Conservation (phyloP, 1,140 invertebrate genomes). For the Drosophila pseudoobscura region DNA sequence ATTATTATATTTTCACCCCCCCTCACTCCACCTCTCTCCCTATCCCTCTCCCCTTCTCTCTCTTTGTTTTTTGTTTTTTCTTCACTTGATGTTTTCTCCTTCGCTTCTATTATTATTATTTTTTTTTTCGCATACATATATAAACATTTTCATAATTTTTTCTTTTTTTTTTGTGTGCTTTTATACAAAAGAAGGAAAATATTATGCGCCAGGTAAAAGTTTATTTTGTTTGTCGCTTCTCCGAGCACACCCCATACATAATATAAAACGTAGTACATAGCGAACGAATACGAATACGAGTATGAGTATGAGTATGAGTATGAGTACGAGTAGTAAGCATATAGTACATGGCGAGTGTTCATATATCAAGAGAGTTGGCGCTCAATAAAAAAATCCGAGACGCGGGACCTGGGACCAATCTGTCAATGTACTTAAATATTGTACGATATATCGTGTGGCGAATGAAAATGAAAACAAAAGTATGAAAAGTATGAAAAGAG, state of each 20-base stretch:
- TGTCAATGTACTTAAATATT: conserved; percentile 40
- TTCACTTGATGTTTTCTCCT: no score
- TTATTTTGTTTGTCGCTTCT: conserved; percentile 34
- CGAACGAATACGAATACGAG: no score
- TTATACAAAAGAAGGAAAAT: conserved; percentile 29
- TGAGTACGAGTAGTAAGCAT: not conserved
- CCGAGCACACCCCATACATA: not conserved
- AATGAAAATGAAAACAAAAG: not conserved
- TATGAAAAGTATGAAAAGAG: conserved; percentile 23
- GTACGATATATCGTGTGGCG: not conserved
- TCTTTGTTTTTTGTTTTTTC: not conserved
- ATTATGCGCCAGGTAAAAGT: conserved; percentile 46
- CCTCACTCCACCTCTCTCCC: not conserved
- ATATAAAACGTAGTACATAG: conserved; percentile 5
- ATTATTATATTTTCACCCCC: conserved; percentile 41
- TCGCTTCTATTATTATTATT: not conserved
- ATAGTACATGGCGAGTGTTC: not conserved
- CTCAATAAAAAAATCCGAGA: conserved; percentile 29
- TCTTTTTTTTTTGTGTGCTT: conserved; percentile 15
- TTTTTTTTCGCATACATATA: conserved; percentile 16
- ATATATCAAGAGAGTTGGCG: conserved; percentile 27
- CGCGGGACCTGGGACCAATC: not conserved
- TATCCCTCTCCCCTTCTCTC: not conserved
- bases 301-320: no score
- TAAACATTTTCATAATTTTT: conserved; percentile 43